phyloP scores from a whole-genome alignment of 2,888 invertebrate genomes.

The Morpho helenor region DNA sequence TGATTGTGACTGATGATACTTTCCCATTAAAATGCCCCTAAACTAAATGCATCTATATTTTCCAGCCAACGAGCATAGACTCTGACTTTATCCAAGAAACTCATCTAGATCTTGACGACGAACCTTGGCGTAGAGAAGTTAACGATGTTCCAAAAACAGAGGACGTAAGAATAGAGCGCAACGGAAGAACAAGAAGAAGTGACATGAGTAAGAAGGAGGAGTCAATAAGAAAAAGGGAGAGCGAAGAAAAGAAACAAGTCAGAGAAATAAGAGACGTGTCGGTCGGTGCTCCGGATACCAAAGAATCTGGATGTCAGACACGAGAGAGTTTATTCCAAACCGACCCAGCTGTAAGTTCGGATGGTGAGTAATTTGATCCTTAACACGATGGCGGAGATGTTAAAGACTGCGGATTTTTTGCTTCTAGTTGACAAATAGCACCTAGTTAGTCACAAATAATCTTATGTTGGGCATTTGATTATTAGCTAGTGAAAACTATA shows the following conservation, averaged over 20 bases:
- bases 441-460: too few relatives aligned
- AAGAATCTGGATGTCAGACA: slow-evolving; percentile 85
- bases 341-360: slow-evolving; percentile 62
- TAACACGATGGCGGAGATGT: neutral
- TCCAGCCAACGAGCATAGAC: slow-evolving; percentile 64
- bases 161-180: slow-evolving; percentile 55
- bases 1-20: neutral
- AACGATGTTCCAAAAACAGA: slow-evolving; percentile 47
- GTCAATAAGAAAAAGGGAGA: slow-evolving; percentile 50
- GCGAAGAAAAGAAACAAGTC: slow-evolving; percentile 54
- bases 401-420: too few relatives aligned
- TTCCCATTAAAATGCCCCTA: neutral
- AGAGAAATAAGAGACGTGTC: slow-evolving; percentile 67
- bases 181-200: slow-evolving; percentile 54
- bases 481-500: too few relatives aligned
- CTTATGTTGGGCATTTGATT: too few relatives aligned
- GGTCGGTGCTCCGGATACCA: slow-evolving; percentile 68
- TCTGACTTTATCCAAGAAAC: slow-evolving; percentile 67
- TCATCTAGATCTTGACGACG: slow-evolving; percentile 57
- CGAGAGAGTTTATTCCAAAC: slow-evolving; percentile 85
- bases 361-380: slow-evolving; percentile 44
- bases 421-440: too few relatives aligned
- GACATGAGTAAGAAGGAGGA: slow-evolving; percentile 62
- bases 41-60: slow-evolving; percentile 7
- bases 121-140: slow-evolving; percentile 56